Evolutionary conservation across 2,113 vertebrate genomes (phyloP).

Genomic region (Ibidorhyncha struthersii): DNA sequence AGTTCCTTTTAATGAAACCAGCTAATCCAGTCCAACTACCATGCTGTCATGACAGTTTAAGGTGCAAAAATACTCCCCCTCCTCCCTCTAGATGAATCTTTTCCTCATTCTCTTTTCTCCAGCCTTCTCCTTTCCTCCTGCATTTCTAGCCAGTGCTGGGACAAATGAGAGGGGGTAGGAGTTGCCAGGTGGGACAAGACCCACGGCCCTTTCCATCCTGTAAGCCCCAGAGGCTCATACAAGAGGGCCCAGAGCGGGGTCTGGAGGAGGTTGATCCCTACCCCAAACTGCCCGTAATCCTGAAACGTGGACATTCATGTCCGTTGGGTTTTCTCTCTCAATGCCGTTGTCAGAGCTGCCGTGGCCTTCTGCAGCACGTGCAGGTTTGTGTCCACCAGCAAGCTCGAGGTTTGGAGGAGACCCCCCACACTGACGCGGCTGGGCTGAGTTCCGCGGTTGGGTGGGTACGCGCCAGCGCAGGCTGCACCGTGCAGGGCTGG

Average conservation of each 20-base stretch:
- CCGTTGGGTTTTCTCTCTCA: background rate
- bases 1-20: background rate
- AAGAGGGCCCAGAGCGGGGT: background rate
- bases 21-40: background rate
- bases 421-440: background rate
- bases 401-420: background rate
- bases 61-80: background rate
- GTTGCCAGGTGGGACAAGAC: background rate
- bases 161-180: background rate
- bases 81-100: background rate
- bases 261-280: background rate
- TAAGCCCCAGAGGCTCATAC: too few relatives aligned
- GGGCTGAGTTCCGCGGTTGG: accelerated
- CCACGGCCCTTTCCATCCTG: background rate
- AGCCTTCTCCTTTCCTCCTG: background rate
- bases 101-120: background rate
- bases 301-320: background rate
- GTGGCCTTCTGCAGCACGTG: background rate
- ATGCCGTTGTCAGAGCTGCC: background rate
- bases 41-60: background rate
- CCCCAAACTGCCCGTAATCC: background rate
- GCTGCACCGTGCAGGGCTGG: background rate
- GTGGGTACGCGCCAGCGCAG: background rate
- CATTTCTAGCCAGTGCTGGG: background rate
- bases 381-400: background rate